Conservation (phyloP, 2,888 invertebrate genomes). For the Icerya purchasi region DNA sequence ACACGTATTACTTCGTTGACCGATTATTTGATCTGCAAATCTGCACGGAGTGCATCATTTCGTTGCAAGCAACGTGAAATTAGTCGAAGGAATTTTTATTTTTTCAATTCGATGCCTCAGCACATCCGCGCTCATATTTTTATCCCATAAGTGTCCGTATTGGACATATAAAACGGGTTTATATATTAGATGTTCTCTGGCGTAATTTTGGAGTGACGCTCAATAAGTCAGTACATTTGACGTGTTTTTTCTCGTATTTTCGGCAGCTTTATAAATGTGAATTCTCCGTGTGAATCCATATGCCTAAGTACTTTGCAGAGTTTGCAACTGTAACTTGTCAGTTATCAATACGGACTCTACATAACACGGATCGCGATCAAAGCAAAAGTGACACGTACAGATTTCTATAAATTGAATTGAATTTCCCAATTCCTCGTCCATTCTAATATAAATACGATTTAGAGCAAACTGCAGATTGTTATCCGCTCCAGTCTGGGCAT, state of each 20-base stretch:
- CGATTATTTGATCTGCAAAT: background rate
- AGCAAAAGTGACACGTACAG: background rate
- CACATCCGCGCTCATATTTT: background rate
- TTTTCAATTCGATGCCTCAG: background rate
- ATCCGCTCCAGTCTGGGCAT: background rate
- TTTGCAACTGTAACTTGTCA: background rate
- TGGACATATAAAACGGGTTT: background rate
- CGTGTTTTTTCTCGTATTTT: background rate
- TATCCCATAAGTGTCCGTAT: background rate
- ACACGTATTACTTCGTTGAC: too few relatives aligned
- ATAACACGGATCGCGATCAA: background rate
- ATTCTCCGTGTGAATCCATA: background rate
- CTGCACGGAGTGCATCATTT: background rate
- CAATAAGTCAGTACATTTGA: background rate
- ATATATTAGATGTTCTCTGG: background rate
- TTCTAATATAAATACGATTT: background rate
- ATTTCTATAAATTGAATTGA: background rate
- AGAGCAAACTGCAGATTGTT: background rate
- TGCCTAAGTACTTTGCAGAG: background rate
- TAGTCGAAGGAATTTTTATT: background rate
- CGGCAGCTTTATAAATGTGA: background rate
- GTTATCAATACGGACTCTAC: background rate
- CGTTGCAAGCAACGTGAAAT: background rate
- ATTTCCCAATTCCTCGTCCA: background rate
- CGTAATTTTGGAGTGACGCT: background rate